Conservation (phyloP, 30 jellyfish, hydroid and myxozoan genomes). For the Haliclystus octoradiatus region DNA sequence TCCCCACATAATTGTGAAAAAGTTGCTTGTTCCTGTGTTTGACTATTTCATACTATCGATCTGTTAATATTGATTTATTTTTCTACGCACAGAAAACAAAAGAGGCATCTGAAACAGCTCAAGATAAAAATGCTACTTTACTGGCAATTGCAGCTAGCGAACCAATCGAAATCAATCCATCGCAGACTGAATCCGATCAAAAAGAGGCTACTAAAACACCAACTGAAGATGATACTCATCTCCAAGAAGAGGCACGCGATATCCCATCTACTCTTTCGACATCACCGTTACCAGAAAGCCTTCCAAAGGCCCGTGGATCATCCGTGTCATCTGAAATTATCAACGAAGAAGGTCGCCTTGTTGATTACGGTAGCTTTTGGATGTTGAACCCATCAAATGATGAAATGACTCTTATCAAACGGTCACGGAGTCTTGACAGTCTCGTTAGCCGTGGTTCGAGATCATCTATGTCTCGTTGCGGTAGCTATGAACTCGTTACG, state of each 20-base stretch:
- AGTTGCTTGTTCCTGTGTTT: too few species aligned
- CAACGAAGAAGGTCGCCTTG: conserved; percentile 14
- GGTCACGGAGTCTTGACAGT: conserved; percentile 93
- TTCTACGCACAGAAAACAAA: too few species aligned
- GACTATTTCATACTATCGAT: too few species aligned
- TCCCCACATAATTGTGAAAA: too few species aligned
- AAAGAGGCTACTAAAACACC: too few species aligned
- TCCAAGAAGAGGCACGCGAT: conserved; percentile 57
- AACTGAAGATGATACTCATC: too few species aligned
- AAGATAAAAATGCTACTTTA: too few species aligned
- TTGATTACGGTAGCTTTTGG: conserved; percentile 77
- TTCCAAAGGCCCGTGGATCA: conserved; percentile 40
- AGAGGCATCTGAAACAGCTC: too few species aligned
- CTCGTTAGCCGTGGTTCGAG: conserved; percentile 68
- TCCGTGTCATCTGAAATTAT: conserved; percentile 31
- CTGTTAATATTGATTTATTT: too few species aligned
- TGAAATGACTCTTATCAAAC: conserved; percentile 43
- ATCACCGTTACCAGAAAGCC: conserved; percentile 29
- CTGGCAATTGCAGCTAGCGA: too few species aligned
- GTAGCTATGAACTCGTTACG: conserved; percentile 94
- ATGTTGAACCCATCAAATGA: conserved; percentile 86
- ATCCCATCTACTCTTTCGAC: conserved; percentile 22
- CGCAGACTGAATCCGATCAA: too few species aligned
- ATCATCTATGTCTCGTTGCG: conserved; percentile 61
- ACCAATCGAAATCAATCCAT: too few species aligned